Evolutionary conservation across 2,113 vertebrate genomes (phyloP).

Genomic region (Malurus elegans): DNA sequence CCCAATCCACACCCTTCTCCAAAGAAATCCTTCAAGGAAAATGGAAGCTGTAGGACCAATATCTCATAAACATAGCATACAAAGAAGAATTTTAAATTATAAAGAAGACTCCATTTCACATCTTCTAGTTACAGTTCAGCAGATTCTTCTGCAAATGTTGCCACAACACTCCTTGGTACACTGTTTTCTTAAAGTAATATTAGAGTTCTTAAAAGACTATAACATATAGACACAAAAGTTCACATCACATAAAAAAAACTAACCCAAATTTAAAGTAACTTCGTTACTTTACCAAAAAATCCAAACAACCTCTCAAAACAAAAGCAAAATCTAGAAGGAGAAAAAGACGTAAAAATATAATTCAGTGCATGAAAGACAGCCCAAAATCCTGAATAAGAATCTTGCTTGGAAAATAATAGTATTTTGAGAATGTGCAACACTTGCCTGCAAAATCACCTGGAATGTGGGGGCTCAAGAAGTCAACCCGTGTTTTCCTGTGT

Average conservation of each 20-base stretch:
- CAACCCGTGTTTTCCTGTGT: not conserved
- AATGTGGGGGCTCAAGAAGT: not conserved
- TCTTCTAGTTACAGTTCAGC: not conserved
- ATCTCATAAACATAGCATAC: not conserved
- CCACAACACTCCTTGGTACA: not conserved
- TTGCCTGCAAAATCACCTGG: not conserved
- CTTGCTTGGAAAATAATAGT: not conserved
- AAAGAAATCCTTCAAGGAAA: not conserved
- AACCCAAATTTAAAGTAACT: not conserved
- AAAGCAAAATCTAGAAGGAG: not conserved
- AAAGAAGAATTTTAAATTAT: not conserved
- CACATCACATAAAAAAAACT: not conserved
- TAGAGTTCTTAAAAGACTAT: not conserved
- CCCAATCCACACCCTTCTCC: fast-evolving
- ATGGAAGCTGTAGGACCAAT: not conserved
- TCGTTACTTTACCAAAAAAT: not conserved
- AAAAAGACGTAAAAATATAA: not conserved
- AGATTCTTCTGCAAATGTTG: not conserved
- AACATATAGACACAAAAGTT: not conserved
- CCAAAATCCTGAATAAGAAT: not conserved
- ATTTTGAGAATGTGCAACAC: not conserved
- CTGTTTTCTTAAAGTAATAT: not conserved
- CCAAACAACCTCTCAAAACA: not conserved
- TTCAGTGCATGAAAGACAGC: fast-evolving
- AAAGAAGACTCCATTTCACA: not conserved